Conservation (phyloP, 2,113 vertebrate species). For the Climacteris rufus region DNA sequence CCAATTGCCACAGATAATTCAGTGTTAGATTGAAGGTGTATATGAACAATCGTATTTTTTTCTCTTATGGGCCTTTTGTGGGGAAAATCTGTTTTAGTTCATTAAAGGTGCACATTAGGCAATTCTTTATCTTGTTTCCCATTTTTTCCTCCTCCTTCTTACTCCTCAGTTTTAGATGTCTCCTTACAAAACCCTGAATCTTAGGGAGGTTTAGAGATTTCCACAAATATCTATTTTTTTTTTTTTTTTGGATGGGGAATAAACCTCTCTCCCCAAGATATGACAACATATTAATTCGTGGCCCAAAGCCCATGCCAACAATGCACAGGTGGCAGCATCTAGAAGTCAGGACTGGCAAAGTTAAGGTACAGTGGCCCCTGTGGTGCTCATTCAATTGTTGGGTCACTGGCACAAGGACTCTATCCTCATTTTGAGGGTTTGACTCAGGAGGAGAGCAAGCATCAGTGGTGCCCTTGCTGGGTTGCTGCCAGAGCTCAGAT, state of each 20-base stretch:
- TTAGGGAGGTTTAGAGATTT: background rate
- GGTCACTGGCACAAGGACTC: background rate
- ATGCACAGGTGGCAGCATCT: background rate
- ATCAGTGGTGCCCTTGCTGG: background rate
- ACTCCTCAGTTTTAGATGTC: background rate
- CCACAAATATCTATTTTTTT: background rate
- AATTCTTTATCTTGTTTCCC: slow-evolving; percentile 31
- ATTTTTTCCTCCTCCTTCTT: background rate
- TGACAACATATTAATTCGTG: background rate
- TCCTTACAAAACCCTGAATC: background rate
- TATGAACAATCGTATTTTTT: background rate
- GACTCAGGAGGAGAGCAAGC: background rate
- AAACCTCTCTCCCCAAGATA: background rate
- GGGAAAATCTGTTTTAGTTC: slow-evolving; percentile 59
- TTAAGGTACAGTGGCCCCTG: background rate
- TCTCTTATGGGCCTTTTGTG: slow-evolving; percentile 39
- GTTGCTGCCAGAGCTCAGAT: background rate
- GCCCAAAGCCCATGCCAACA: background rate
- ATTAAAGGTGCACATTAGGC: slow-evolving; percentile 49
- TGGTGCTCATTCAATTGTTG: background rate
- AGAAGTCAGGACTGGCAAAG: background rate
- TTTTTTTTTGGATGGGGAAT: fast-evolving
- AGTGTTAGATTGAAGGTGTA: background rate
- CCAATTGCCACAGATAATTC: slow-evolving; percentile 41
- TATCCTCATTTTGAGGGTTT: background rate